A percentile compares a stretch with the other conserved stretches of the same genome.
phyloP scores from a whole-genome alignment of 1,140 invertebrate genomes.

The Teleopsis dalmanni region DNA sequence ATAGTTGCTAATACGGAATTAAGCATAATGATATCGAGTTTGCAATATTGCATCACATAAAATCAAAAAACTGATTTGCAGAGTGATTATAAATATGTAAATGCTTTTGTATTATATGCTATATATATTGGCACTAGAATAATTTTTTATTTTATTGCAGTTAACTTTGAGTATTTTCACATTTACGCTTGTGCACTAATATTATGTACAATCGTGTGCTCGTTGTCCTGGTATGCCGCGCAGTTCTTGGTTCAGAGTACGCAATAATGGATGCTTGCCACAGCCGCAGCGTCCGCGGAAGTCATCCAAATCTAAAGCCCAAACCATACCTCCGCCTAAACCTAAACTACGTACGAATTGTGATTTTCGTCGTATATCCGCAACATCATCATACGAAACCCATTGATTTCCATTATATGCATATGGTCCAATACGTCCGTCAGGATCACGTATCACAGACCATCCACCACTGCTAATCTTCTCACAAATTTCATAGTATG shows the following conservation, averaged over 20 bases:
- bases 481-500: constrained; percentile 76
- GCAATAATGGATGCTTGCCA: constrained; percentile 50
- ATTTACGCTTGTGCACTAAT: neutral
- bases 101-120: too few relatives aligned
- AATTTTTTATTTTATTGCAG: too few relatives aligned
- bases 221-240: constrained; percentile 46
- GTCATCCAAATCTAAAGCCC: constrained; percentile 71
- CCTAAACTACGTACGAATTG: constrained; percentile 52
- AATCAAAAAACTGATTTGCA: too few relatives aligned
- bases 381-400: constrained; percentile 72
- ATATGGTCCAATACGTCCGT: constrained; percentile 63
- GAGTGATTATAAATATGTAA: too few relatives aligned
- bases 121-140: too few relatives aligned
- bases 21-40: too few relatives aligned
- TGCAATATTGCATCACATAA: too few relatives aligned
- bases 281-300: constrained; percentile 61
- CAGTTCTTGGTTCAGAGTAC: constrained; percentile 52
- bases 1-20: too few relatives aligned
- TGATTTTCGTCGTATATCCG: constrained; percentile 54
- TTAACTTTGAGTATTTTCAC: constrained; percentile 6
- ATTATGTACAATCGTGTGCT: constrained; percentile 38
- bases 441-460: constrained; percentile 56
- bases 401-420: constrained; percentile 67
- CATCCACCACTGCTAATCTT: constrained; percentile 55
- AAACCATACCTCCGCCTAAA: constrained; percentile 70